Conservation (phyloP, 2,113 vertebrate species). For the Gnathonemus echidnorhynchus region DNA sequence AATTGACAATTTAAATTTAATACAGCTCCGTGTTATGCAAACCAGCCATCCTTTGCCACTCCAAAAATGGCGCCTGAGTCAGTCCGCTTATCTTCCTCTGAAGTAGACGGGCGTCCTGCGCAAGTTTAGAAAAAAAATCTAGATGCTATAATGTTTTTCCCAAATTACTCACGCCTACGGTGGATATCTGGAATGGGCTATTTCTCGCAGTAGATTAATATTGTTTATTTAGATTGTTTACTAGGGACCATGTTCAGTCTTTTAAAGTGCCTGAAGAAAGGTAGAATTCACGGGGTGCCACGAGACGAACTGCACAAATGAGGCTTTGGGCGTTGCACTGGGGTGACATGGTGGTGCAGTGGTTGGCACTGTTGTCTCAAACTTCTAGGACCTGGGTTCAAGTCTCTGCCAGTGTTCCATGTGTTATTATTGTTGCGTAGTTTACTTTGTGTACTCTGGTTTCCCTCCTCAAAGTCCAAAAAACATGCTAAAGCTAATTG, state of each 20-base stretch:
- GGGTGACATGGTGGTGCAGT: no score
- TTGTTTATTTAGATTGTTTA: neutral
- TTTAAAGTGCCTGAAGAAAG: constrained; percentile 1
- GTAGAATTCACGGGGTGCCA: neutral
- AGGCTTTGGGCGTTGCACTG: neutral
- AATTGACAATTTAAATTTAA: neutral
- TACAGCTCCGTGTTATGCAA: neutral
- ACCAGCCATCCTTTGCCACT: neutral
- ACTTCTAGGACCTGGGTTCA: no score
- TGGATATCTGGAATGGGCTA: neutral
- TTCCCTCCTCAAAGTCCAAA: no score
- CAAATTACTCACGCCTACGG: neutral
- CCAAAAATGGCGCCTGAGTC: neutral
- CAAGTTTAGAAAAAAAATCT: neutral
- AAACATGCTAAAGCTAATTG: no score
- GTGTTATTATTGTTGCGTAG: no score
- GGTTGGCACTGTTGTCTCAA: no score
- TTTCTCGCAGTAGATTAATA: neutral
- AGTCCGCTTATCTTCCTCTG: no score
- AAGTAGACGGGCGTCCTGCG: neutral
- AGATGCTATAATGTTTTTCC: neutral
- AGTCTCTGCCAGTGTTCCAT: no score
- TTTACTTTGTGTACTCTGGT: no score
- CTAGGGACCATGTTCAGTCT: neutral
- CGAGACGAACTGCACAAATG: neutral